Base-by-base conservation (phyloP, 2,797 vertebrate genomes). In the Loriculus beryllinus region DNA sequence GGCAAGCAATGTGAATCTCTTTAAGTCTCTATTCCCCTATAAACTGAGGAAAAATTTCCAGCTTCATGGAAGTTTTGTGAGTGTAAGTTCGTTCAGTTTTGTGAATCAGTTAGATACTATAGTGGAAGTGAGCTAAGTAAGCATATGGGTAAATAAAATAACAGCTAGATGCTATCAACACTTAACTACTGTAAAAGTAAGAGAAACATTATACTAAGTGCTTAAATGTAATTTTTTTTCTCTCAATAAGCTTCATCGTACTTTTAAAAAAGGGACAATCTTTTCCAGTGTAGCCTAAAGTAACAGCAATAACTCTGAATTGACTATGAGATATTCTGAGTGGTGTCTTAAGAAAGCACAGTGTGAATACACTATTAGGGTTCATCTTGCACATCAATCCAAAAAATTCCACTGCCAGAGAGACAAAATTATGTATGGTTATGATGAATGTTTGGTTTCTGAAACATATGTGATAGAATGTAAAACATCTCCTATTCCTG, bases 121-220 rank as follows among this genome's bases (percentile, higher is more conserved):
- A 59, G 51, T 29, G n/a, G 21, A 14, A 37, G 25, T 15, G 26
- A 59, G 49, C 31, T 54, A 57, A 22, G 35, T 51, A 57, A 64
- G 31, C 35, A 59, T 21, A 28, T 22, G 63, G 39, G 68, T 64
- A 91, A 63, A 80, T 45, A 56, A 64, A 60, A 48, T 62, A 29
- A 25, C 45, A 59, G 15, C 80, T 77, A 78, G 60, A 59, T 78
- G 71, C 78, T 95, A 33, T 80, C 79, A 94, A 72, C 62, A 56
- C 75, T 92, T 69, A 88, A 88, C 48, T 91, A 63, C 57, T 90
- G 51, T 92, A 83, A 92, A 88, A 92, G 78, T 57, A 79, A 65
- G 49, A 72, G 26, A 88, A 81, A 90, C 43, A 49, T 79, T 60
- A 59, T 83, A 87, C 59, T 76, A 65, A 92, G 31, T 79, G 42